Base-by-base conservation (phyloP, 2,888 invertebrate genomes). In the Heliconius cydno region DNA sequence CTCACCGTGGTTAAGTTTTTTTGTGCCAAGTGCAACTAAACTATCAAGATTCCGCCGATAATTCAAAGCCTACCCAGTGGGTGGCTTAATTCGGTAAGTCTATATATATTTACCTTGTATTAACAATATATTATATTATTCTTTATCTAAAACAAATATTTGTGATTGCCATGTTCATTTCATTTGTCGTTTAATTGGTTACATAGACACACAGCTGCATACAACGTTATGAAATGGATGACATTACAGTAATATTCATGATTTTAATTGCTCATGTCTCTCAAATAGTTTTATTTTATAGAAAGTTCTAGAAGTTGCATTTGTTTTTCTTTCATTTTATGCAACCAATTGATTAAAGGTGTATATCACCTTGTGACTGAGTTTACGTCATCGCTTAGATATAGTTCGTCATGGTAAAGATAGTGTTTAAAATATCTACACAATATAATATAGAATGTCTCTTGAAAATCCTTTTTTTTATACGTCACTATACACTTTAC, bases 1-100 rank as follows among this genome's bases (percentile, higher is more conserved):
- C 84, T 89, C 90, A 90, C 90, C 91, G 94, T 92, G 90, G 91
- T 92, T 91, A 89, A 90, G 91, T 94, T 95, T 95, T 94, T 93
- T 92, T 90, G 93, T 94, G 94, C 94, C 92, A 92, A 94, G 95
- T 95, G 95, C 94, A 90, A 94, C 89, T 95, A 97, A 96, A 95
- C 96, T 96, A 96, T 96, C 97, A 97, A 96, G 96, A 97, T 97
- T 97, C 97, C 97, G 97, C 96, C 97, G 95, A 96, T 96, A 97
- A 96, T 95, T 95, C 96, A 95, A 96, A 96, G 96, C 96, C 97
- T 96, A 96, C 97, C 97, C 97, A 96, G 96, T 96, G 97, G 97
- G 97, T 97, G 97, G 97, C 97, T 96, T 95, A 96, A 94, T 95
- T 96, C 96, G 96, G 96, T 96, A 91, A 95, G 96, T 92, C 79